These are phyloP conservation scores for Tapirus indicus DNA, from an alignment of 2,797 vertebrate genomes.

Conservation along the genomic window DNA sequence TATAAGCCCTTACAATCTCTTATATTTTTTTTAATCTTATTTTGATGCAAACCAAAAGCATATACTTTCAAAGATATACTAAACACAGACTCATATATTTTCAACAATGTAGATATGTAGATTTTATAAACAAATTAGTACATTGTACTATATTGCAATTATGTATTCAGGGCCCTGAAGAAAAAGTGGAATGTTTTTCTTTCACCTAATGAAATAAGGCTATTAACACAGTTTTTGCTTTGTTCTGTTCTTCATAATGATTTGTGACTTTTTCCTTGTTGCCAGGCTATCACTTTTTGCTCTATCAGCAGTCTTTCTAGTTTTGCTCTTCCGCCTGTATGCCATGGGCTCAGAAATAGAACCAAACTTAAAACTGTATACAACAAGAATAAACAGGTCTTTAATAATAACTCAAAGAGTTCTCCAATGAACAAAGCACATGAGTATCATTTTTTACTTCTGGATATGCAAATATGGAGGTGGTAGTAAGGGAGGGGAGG, in stretches of 20 bases:
- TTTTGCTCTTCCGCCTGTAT: background rate
- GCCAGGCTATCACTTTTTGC: background rate
- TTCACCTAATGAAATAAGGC: background rate
- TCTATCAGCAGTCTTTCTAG: background rate
- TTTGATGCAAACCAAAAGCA: slow-evolving; percentile 42
- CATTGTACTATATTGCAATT: background rate
- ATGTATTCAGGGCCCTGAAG: background rate
- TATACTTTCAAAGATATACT: background rate
- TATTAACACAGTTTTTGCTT: background rate
- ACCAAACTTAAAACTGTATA: slow-evolving; percentile 14
- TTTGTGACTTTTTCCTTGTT: background rate
- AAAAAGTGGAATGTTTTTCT: slow-evolving; percentile 21
- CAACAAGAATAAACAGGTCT: slow-evolving; percentile 23
- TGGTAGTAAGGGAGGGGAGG: background rate
- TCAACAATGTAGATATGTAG: background rate
- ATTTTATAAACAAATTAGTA: slow-evolving; percentile 32
- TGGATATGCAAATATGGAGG: background rate
- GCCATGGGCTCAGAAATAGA: background rate
- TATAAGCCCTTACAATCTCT: background rate
- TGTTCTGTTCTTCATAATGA: slow-evolving; percentile 16
- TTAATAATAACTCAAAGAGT: background rate
- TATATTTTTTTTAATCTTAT: background rate
- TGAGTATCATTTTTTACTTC: background rate
- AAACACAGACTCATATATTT: background rate
- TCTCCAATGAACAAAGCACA: background rate